A percentile compares a stretch with the other conserved stretches of the same genome.
Evolutionary conservation across 2,888 invertebrate species (phyloP).

Genomic region (Phragmatobia fuliginosa): DNA sequence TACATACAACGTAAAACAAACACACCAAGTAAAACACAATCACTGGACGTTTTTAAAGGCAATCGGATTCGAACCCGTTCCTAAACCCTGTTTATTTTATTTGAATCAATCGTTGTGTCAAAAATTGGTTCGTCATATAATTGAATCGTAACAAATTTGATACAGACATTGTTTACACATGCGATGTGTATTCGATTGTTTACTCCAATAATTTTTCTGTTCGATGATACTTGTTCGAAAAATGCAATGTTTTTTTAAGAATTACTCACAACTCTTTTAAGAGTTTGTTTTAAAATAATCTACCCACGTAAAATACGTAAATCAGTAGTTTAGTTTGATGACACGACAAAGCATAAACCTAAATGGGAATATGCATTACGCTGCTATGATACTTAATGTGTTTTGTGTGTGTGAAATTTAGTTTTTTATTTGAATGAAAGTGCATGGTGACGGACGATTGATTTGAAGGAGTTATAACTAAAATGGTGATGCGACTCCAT

Average conservation of each 20-base stretch:
- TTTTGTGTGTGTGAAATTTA: too few relatives aligned
- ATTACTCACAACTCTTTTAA: neutral
- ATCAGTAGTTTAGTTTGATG: neutral
- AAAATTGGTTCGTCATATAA: slow-evolving; percentile 16
- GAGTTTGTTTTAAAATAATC: neutral
- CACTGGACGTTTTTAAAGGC: slow-evolving; percentile 32
- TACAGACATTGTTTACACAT: slow-evolving; percentile 12
- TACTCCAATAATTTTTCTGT: slow-evolving; percentile 2
- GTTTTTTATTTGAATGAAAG: too few relatives aligned
- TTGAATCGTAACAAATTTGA: slow-evolving; percentile 19
- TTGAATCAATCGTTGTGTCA: slow-evolving; percentile 23
- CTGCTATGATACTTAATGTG: too few relatives aligned
- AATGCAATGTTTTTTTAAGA: slow-evolving; percentile 8
- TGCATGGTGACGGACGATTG: too few relatives aligned
- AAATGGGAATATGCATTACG: too few relatives aligned
- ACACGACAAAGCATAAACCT: too few relatives aligned
- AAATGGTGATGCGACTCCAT: too few relatives aligned
- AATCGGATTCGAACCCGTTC: slow-evolving; percentile 24
- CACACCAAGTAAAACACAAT: slow-evolving; percentile 27
- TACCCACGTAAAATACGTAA: neutral
- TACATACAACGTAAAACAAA: slow-evolving; percentile 27
- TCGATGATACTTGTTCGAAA: slow-evolving; percentile 2
- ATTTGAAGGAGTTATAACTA: too few relatives aligned
- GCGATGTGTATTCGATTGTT: slow-evolving; percentile 12
- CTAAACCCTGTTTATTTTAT: slow-evolving; percentile 25